Evolutionary conservation across 2,888 invertebrate species (phyloP), one percentile per base, ranked within the genome.

Genomic region (Eledona agricola): DNA sequence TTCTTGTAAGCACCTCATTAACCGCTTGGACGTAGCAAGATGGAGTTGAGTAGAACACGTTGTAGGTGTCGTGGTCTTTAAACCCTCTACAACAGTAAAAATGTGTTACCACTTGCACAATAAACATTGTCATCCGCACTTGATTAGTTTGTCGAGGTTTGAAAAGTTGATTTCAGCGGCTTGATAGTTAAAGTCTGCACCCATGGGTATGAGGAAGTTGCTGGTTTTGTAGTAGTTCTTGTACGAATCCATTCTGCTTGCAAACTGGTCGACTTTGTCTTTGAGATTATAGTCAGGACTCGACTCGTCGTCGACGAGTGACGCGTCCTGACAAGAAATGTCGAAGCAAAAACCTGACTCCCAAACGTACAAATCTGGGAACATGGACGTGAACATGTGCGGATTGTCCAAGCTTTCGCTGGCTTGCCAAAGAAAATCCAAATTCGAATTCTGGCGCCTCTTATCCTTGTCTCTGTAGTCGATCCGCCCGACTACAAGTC

Each of bases 271-370:
- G 7, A 87, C 92, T 80, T 82, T 83, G 19, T 74, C 66, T 3
- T 89, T 84, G 0, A 93, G 89, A 72, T 96, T 97, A 72, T 90
- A 93, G 58, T 90, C 88, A 0, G 89, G 86, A 32, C 93, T 88
- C 10, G 81, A 77, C 0, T 82, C 80, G 65, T 94, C 91, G 72
- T 96, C 96, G 59, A 93, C 85, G 5, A 96, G 89, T 0, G 94
- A 94, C 31, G 89, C 88, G 70, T 93, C 93, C 0, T 75, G 72
- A 69, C 97, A 97, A 0, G 91, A 79, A 2, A 88, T 81, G 71
- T 98, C 97, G 73, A 93, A 98, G 69, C 97, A 97, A 74, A 96
- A 97, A 0, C 95, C 96, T 3, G 83, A 80, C 0, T 97, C 97
- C 0, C 94, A 89, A 0, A 84, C 83, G 71, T 96, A 96, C 0